Evolutionary conservation across 2,888 invertebrate species (phyloP).

Genomic region (Ormyrus nitidulus): DNA sequence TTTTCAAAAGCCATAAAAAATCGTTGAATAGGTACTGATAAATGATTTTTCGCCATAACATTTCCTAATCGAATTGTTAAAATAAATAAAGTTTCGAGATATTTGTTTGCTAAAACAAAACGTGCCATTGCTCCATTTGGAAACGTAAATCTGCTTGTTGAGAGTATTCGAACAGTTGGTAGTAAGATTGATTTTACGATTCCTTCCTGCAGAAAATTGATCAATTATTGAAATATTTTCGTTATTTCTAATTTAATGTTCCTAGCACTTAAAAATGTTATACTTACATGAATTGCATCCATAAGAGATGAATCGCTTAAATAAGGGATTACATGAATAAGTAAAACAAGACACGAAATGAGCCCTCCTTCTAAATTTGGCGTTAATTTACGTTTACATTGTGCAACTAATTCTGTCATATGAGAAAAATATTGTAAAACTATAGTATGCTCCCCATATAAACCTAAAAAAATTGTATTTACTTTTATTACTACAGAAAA

Average conservation of each 20-base stretch:
- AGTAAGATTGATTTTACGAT: slow-evolving; percentile 89
- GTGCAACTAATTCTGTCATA: slow-evolving; percentile 88
- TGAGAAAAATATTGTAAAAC: slow-evolving; percentile 93
- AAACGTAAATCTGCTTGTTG: slow-evolving; percentile 87
- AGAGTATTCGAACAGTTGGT: slow-evolving; percentile 88
- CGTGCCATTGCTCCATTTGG: slow-evolving; percentile 88
- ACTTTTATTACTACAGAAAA: slow-evolving; percentile 3
- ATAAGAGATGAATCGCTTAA: slow-evolving; percentile 90
- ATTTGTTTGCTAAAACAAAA: slow-evolving; percentile 86
- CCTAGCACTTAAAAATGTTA: background rate
- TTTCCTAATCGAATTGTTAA: slow-evolving; percentile 86
- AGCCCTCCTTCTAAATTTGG: slow-evolving; percentile 91
- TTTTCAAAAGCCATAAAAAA: slow-evolving; percentile 91
- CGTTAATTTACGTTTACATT: slow-evolving; percentile 88
- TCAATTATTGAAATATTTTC: slow-evolving; percentile 5
- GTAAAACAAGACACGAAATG: slow-evolving; percentile 87
- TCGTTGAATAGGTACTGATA: slow-evolving; percentile 82
- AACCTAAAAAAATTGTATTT: slow-evolving; percentile 76
- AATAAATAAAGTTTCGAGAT: slow-evolving; percentile 88
- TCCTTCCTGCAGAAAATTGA: slow-evolving; percentile 81
- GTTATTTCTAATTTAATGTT: background rate
- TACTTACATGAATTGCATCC: slow-evolving; percentile 87
- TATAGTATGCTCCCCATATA: slow-evolving; percentile 93
- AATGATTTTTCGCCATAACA: slow-evolving; percentile 85
- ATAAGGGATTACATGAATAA: slow-evolving; percentile 88